These are phyloP conservation scores for Ictidomys tridecemlineatus DNA, from an alignment of 2,113 vertebrate species.

Conservation along the genomic window DNA sequence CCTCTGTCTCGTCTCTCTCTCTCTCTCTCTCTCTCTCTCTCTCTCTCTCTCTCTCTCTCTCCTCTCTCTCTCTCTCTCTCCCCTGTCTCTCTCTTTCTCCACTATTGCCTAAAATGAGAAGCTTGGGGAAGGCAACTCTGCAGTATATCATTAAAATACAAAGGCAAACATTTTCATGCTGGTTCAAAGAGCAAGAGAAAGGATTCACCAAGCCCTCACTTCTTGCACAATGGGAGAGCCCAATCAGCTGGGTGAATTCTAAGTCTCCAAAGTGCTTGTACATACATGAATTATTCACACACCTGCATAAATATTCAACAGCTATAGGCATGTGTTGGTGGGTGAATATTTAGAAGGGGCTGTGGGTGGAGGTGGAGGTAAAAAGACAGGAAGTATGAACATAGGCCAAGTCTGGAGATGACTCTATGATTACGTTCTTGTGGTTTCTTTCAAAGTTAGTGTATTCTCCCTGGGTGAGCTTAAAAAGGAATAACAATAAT, in stretches of 20 bases:
- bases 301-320: constrained; percentile 47
- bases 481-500: constrained; percentile 53
- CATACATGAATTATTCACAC: constrained; percentile 64
- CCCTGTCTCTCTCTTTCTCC: not conserved
- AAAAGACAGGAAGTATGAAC: constrained; percentile 72
- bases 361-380: not conserved
- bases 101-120: not conserved
- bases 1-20: not conserved
- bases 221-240: constrained; percentile 1
- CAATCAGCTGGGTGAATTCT: constrained; percentile 32
- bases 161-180: not conserved
- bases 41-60: not conserved
- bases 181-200: constrained; percentile 45
- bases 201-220: not conserved
- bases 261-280: constrained; percentile 54
- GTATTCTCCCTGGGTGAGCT: constrained; percentile 81
- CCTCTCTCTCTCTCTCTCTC: not conserved
- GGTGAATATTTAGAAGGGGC: not conserved
- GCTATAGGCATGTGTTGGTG: constrained; percentile 2
- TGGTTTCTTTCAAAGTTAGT: constrained; percentile 92
- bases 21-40: not conserved
- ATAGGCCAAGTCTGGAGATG: constrained; percentile 90
- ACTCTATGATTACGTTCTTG: constrained; percentile 91
- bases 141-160: not conserved
- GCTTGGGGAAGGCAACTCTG: not conserved